A percentile compares a stretch with the other conserved stretches of the same genome.
phyloP scores from a whole-genome alignment of 2,113 vertebrate genomes.

The Mohoua ochrocephala region DNA sequence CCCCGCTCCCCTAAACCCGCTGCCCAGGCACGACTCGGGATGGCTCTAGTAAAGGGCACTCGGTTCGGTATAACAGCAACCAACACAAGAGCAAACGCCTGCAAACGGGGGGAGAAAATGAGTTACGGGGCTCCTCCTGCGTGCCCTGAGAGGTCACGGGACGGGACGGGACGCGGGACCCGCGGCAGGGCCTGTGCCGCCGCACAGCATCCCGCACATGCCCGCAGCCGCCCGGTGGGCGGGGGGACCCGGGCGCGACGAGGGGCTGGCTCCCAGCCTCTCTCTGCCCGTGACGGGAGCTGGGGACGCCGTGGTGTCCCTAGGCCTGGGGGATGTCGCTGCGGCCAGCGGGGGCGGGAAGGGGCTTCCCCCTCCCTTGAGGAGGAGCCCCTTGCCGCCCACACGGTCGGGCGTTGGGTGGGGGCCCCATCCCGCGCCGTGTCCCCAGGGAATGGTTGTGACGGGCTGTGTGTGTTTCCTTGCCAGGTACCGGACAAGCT shows the following conservation, averaged over 20 bases:
- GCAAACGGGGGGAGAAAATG: background rate
- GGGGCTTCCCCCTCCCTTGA: background rate
- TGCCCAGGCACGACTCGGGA: background rate
- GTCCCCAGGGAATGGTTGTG: background rate
- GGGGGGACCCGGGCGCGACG: background rate
- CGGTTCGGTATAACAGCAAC: rapidly evolving
- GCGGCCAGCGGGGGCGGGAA: background rate
- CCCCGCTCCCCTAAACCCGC: background rate
- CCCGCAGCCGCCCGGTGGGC: background rate
- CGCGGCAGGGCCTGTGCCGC: background rate
- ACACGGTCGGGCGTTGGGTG: background rate
- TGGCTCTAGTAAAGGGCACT: background rate
- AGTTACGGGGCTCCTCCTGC: background rate
- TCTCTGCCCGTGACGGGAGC: background rate
- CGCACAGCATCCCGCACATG: background rate
- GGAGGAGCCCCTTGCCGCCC: background rate
- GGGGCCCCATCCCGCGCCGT: background rate
- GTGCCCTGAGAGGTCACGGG: background rate
- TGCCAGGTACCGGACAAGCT: background rate
- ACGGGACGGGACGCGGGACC: background rate
- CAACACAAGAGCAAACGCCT: no score
- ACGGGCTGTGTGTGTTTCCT: background rate
- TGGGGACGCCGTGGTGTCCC: background rate
- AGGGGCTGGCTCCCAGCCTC: background rate
- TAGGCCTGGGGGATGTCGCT: background rate